Percentiles rank a stretch among this genome's conserved stretches.
Conservation (phyloP, 2,888 invertebrate genomes). For the Mimachlamys varia region DNA sequence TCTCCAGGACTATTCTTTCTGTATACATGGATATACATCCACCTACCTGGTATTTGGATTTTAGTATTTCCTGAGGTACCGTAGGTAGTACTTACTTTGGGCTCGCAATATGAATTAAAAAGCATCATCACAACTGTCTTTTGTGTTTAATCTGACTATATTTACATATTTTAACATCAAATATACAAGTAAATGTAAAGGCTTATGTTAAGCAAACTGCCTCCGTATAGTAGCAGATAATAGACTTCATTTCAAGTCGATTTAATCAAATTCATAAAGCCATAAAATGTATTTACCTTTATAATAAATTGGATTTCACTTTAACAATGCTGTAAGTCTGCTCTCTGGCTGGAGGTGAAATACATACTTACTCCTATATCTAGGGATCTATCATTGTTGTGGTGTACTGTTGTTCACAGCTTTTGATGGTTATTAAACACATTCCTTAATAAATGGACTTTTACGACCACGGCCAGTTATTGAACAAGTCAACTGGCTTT, state of each 20-base stretch:
- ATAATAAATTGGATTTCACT: neutral
- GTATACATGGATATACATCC: too few species aligned
- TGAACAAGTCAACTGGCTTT: neutral
- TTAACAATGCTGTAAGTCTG: neutral
- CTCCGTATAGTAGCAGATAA: neutral
- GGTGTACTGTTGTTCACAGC: neutral
- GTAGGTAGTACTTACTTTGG: too few species aligned
- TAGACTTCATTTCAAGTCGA: neutral
- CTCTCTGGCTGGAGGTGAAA: neutral
- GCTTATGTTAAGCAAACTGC: neutral
- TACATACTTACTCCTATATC: neutral
- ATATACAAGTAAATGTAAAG: neutral
- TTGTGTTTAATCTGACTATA: too few species aligned
- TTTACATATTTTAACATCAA: neutral
- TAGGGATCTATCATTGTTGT: neutral
- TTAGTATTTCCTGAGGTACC: too few species aligned
- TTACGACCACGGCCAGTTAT: neutral
- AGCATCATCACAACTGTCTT: too few species aligned
- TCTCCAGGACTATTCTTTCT: too few species aligned
- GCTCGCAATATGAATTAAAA: too few species aligned
- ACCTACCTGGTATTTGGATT: too few species aligned
- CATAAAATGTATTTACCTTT: neutral
- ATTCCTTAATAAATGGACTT: slow-evolving; percentile 6
- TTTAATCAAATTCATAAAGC: neutral
- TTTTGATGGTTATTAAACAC: neutral